Evolutionary conservation across 2,113 vertebrate species (phyloP), one percentile per base, ranked within the genome.

Genomic region (Reinhardtius hippoglossoides): DNA sequence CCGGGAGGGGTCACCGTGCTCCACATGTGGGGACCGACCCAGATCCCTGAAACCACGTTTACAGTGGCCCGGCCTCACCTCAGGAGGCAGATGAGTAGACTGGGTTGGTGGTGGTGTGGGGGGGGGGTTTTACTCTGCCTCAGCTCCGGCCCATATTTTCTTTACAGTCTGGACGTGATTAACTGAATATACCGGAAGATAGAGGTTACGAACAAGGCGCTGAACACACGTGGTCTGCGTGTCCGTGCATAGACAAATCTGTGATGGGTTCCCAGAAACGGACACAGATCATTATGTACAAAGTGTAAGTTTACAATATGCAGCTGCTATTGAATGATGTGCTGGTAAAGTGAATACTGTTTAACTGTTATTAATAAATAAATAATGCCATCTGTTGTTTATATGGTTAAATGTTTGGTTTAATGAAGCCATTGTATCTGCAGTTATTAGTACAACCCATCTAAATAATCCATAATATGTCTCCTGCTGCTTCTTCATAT

Each of bases 21-120:
- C 27, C 27, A 18, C 74, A 56, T 83, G 80, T 90, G 88, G 71
- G 73, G 88, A 73, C 56, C 59, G 85, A 89, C 87, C 80, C 76
- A 62, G 15, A 71, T 69, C 78, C 63, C 76, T 42, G 9, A 20
- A n/a, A 65, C 12, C 59, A 16, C 42, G 6, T 6, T 31, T 31
- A 27, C 67, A 35, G 64, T 40, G 74, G 18, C 65, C 71, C 46
- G 20, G 23, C 67, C 61, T 76, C 68, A 62, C 76, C 78, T 20
- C 61, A 56, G 66, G 67, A 77, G 14, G 54, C 80, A 69, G 44
- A 68, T 18, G 24, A 52, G 59, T 56, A 79, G 56, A 71, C 58
- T 18, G 35, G 15, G 62, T 44, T 62, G 31, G 6, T 48, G 46
- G 14, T 46, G 15, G 46, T 48, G 44, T 27, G 61, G 24, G 23